Base-by-base conservation (phyloP, 2,888 invertebrate species). In the Cephus runcator region DNA sequence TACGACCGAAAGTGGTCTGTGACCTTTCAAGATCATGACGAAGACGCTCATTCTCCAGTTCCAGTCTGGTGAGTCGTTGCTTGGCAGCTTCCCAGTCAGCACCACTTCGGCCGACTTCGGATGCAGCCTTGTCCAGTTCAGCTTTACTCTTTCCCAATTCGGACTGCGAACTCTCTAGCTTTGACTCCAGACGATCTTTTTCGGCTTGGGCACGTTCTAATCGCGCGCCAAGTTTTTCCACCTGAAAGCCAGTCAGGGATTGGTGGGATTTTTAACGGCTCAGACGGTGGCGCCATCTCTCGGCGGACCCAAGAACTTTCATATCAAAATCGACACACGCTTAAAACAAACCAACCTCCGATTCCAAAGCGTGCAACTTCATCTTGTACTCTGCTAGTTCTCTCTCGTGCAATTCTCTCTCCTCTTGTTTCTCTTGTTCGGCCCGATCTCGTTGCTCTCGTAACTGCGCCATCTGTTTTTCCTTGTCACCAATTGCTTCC, bases 401-500 rank as follows among this genome's bases (percentile, higher is more conserved):
- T 86, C 98, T 94, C 91, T 98, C 97, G 90, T 98, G 97, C 31
- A 97, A 93, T 88, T 98, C 98, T 82, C 98, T 94, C 92, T 99
- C 99, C 92, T 99, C 99, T 85, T 97, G 96, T 90, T 98, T 97
- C 88, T 99, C 99, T 85, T 97, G 96, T 92, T 99, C 98, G 71
- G 98, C 97, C 85, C 98, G 94, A 89, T 99, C 98, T 89, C 98
- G 94, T 91, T 99, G 98, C 89, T 99, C 98, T 85, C 97, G 93
- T 82, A 98, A 93, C 91, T 98, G 98, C 85, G 96, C 95, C 93
- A 99, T 98, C 93, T 99, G 99, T 91, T 98, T 98, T 89, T 99
- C 99, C 93, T 98, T 98, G 90, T 99, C 99, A 75, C 96, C 96
- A 86, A 99, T 97, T 23, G 97, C 97, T 93, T 98, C 98, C 93